Evolutionary conservation across 2,113 vertebrate species (phyloP).

Genomic region (Ceyx margarethae): DNA sequence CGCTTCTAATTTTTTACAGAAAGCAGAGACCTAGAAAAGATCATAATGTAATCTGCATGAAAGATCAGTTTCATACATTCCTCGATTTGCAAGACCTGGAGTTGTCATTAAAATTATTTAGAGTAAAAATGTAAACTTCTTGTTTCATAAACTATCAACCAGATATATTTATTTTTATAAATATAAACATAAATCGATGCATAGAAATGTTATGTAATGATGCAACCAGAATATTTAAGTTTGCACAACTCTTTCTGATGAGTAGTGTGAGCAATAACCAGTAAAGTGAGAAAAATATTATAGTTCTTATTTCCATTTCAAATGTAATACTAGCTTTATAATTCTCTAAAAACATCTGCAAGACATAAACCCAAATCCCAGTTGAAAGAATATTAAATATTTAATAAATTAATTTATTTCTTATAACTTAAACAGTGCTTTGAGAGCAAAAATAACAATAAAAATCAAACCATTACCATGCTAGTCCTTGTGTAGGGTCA

Average conservation of each 20-base stretch:
- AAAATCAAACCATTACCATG: slow-evolving; percentile 73
- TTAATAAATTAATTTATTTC: not conserved
- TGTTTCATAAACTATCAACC: not conserved
- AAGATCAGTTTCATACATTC: not conserved
- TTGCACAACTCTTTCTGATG: not conserved
- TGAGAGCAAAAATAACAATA: not conserved
- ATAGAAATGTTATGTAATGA: not conserved
- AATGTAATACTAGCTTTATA: not conserved
- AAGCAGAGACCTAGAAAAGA: not conserved
- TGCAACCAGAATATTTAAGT: not conserved
- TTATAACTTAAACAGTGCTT: not conserved
- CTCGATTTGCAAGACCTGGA: not conserved
- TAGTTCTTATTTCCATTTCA: not conserved
- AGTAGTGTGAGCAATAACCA: not conserved
- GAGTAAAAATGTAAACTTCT: not conserved
- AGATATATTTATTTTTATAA: not conserved
- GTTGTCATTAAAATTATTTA: not conserved
- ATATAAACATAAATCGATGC: not conserved
- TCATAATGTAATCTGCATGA: not conserved
- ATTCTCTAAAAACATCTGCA: not conserved
- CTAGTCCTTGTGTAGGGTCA: slow-evolving; percentile 72
- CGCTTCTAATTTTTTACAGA: not conserved
- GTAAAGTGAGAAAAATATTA: not conserved
- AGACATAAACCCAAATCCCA: not conserved
- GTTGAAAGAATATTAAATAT: not conserved